Percentiles rank a stretch among this genome's conserved stretches.
These are phyloP conservation scores for Xiphophorus birchmanni DNA, from an alignment of 2,797 vertebrate species.

Conservation along the genomic window DNA sequence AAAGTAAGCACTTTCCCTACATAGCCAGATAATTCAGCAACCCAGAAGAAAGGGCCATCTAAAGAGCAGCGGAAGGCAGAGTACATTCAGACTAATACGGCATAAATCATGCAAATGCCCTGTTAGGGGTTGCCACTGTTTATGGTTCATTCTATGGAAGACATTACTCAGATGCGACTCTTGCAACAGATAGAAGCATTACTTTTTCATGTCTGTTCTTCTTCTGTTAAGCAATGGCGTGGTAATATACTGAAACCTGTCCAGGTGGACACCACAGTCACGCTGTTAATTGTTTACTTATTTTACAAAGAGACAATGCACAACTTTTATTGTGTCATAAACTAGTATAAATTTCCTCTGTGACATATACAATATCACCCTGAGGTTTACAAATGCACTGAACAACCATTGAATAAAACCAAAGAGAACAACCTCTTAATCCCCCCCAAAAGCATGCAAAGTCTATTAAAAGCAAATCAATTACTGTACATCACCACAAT, in stretches of 20 bases:
- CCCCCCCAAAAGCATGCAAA: no score
- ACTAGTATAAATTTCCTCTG: constrained; percentile 47
- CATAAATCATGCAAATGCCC: constrained; percentile 65
- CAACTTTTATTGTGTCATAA: constrained; percentile 29
- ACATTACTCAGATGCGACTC: constrained; percentile 56
- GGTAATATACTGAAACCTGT: constrained; percentile 46
- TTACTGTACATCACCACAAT: not conserved
- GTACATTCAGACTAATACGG: constrained; percentile 57
- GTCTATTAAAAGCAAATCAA: not conserved
- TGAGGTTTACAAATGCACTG: not conserved
- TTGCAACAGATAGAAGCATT: constrained; percentile 39
- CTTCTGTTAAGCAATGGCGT: constrained; percentile 32
- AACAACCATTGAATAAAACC: not conserved
- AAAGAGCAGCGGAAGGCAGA: constrained; percentile 32
- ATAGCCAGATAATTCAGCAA: constrained; percentile 27
- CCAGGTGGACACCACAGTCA: constrained; percentile 24
- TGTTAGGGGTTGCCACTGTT: constrained; percentile 53
- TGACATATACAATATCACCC: constrained; percentile 43
- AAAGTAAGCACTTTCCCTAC: constrained; percentile 18
- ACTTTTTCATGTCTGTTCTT: constrained; percentile 25
- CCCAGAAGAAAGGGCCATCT: constrained; percentile 39
- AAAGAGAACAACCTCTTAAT: not conserved
- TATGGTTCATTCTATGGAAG: constrained; percentile 37
- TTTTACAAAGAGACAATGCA: no score
- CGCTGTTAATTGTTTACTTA: no score